Evolutionary conservation across 2,888 invertebrate species (phyloP), one percentile per base, ranked within the genome.

Genomic region (Scaptomyza caliginosa): DNA sequence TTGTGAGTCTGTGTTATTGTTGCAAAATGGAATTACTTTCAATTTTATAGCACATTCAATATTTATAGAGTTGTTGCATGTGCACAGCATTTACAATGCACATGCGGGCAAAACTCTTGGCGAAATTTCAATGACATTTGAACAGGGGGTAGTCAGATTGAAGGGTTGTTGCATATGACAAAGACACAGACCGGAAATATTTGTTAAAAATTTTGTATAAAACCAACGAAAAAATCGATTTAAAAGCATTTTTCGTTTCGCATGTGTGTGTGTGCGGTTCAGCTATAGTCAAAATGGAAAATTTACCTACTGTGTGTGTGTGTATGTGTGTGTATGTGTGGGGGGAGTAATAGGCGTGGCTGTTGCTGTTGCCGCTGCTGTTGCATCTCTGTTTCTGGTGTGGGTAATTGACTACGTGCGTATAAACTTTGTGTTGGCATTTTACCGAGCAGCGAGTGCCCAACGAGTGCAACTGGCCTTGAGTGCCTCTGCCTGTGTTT

Each of bases 381-480:
- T 39, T 23, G 56, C 46, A 46, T 32, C 32, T 30, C 39, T 34
- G 16, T 54, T 60, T 34, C 39, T 74, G 83, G 86, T 78, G 68
- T 83, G 86, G 83, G 83, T 83, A 83, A 83, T 83, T 83, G 83
- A 83, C 83, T 83, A 83, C 83, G 83, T 86, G 83, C 84, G 83
- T 80, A 86, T 86, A 83, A 83, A 83, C 67, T 86, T 86, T 86
- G 74, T 76, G 74, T 49, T 86, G 81, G 84, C 74, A 83, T 83
- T 83, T 81, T 75, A 75, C 66, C 56, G 66, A 72, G 59, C 46
- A 60, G 30, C 62, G 56, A 74, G 64, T 72, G 80, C 57, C 45
- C 75, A 59, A 34, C 58, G 48, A 58, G 43, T 59, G 55, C 72
- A 69, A 26, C 74, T 67, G 64, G 46, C 60, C 84, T 83, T 86